Conservation (phyloP, 2,797 vertebrate genomes). For the Sorex maritimensis region DNA sequence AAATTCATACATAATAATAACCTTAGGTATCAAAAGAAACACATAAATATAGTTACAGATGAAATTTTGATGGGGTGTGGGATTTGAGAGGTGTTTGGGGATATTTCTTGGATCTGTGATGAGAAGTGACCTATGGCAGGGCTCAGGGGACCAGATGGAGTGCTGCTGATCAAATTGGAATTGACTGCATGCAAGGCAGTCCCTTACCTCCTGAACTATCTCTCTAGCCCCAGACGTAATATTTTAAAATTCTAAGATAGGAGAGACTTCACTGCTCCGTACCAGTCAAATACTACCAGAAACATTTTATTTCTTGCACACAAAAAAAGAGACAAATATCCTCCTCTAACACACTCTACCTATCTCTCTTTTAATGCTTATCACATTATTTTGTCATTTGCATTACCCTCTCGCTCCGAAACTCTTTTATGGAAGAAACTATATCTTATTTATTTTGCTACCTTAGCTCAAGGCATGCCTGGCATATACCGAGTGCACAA, state of each 20-base stretch:
- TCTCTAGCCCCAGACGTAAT: neutral
- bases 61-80: neutral
- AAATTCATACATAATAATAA: slow-evolving; percentile 17
- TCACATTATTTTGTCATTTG: neutral
- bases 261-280: neutral
- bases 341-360: neutral
- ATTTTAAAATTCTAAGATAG: neutral
- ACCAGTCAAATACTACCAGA: neutral
- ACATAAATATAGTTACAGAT: neutral
- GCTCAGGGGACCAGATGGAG: too few species aligned
- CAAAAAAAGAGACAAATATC: neutral
- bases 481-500: neutral
- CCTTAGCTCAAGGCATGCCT: neutral
- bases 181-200: too few species aligned
- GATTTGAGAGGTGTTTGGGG: too few species aligned
- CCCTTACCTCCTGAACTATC: too few species aligned
- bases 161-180: too few species aligned
- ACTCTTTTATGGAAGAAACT: neutral
- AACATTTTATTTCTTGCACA: slow-evolving; percentile 36
- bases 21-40: neutral
- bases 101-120: too few species aligned
- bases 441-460: neutral
- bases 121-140: too few species aligned
- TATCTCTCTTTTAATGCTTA: neutral
- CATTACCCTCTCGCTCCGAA: neutral